A percentile compares a stretch with the other conserved stretches of the same genome.
These are phyloP conservation scores for Bergia sp. DNA, from an alignment of 92 coral and sea anemone genomes.

Conservation along the genomic window DNA sequence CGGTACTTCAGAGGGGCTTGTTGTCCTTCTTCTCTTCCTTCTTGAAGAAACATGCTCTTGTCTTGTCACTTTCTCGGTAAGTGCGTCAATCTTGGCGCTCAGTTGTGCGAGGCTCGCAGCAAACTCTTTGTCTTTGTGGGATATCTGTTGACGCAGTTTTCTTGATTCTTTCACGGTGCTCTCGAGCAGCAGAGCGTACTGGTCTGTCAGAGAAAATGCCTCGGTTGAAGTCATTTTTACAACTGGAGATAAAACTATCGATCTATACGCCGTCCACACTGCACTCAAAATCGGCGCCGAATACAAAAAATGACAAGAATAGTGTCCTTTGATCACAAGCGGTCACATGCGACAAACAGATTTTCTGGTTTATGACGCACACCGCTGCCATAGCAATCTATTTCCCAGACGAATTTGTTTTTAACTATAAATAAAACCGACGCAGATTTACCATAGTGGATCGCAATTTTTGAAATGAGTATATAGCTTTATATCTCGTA, in stretches of 20 bases:
- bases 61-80: background rate
- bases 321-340: background rate
- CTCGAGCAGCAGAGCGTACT: conserved; percentile 15
- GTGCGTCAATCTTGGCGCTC: conserved; percentile 19
- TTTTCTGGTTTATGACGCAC: conserved; percentile 21
- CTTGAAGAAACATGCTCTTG: background rate
- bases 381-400: conserved; percentile 8
- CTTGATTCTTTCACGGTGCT: background rate
- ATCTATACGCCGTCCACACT: background rate
- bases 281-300: conserved; percentile 17
- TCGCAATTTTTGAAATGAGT: background rate
- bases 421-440: background rate
- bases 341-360: background rate
- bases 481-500: background rate
- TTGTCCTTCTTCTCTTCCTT: conserved; percentile 18
- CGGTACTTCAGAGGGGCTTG: background rate
- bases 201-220: background rate
- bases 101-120: background rate
- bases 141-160: background rate
- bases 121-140: background rate
- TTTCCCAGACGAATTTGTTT: background rate
- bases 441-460: no score
- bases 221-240: conserved; percentile 5
- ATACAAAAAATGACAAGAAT: background rate
- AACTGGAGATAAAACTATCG: background rate